A percentile compares a stretch with the other conserved stretches of the same genome.
phyloP scores from a whole-genome alignment of 2,797 vertebrate species.

The Macrochelys suwanniensis region DNA sequence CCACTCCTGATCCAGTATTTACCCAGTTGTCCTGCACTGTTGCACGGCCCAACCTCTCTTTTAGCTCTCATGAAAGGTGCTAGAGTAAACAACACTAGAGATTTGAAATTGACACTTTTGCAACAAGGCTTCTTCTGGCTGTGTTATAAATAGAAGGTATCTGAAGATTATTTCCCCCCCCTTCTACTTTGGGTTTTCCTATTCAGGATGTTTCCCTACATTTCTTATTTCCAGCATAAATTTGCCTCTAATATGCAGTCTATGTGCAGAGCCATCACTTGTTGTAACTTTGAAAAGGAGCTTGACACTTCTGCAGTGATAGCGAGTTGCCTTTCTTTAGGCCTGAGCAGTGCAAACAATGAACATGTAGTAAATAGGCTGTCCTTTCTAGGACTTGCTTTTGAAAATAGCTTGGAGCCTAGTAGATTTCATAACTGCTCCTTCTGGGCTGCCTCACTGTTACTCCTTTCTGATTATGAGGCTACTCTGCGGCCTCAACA shows the following conservation, averaged over 20 bases:
- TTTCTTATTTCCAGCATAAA: background rate
- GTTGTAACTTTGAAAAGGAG: constrained; percentile 19
- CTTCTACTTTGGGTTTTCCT: background rate
- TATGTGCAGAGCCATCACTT: background rate
- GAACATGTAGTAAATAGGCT: constrained; percentile 36
- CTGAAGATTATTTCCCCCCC: background rate
- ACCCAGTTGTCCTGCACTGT: background rate
- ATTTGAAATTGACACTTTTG: constrained; percentile 37
- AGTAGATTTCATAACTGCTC: constrained; percentile 17
- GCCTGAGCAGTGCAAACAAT: constrained; percentile 8
- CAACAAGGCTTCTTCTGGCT: constrained; percentile 29
- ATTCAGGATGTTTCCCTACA: background rate
- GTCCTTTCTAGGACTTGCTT: constrained; percentile 34
- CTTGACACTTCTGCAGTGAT: constrained; percentile 19
- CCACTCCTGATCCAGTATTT: background rate
- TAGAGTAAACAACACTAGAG: background rate
- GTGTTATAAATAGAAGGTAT: constrained; percentile 54
- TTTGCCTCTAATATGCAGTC: background rate
- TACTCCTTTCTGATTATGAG: background rate
- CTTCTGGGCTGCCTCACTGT: background rate
- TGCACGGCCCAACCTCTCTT: background rate
- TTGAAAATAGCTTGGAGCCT: background rate
- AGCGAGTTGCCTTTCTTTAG: background rate
- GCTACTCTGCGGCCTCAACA: background rate
- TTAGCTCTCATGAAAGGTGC: background rate